Evolutionary conservation across 1,140 invertebrate genomes (phyloP).

Genomic region (Ceratoteleas bidentatus): DNA sequence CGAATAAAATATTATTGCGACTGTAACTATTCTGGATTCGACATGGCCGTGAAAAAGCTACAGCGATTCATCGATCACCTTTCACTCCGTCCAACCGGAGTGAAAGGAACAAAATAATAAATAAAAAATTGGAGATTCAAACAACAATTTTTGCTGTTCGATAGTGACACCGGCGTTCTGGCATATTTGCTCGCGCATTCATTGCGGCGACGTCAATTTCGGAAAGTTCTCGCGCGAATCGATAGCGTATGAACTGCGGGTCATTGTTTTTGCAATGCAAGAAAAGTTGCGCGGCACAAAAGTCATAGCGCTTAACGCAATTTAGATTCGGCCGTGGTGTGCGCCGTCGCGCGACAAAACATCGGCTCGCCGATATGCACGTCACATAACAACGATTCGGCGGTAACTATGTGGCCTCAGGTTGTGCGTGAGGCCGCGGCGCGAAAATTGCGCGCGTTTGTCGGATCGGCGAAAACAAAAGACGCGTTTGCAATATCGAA

Average conservation of each 20-base stretch:
- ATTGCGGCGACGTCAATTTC: constrained; percentile 24
- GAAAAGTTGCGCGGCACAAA: constrained; percentile 41
- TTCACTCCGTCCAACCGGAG: too few species aligned
- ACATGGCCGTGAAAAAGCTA: too few species aligned
- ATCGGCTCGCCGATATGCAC: constrained; percentile 45
- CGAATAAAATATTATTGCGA: too few species aligned
- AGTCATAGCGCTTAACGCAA: constrained; percentile 54
- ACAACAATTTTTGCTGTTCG: too few species aligned
- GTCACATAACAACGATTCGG: constrained; percentile 46
- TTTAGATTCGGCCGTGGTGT: constrained; percentile 30
- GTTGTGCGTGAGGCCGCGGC: constrained; percentile 22
- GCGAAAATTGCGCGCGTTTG: constrained; percentile 52
- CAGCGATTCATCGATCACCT: too few species aligned
- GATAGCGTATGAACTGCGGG: constrained; percentile 34
- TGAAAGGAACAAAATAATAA: too few species aligned
- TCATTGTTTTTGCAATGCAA: constrained; percentile 44
- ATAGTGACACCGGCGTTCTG: too few species aligned
- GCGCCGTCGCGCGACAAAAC: constrained; percentile 27
- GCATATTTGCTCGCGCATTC: constrained; percentile 20
- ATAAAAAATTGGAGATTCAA: too few species aligned
- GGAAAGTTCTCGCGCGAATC: constrained; percentile 4
- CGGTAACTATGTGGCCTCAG: constrained; percentile 40
- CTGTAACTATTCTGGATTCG: too few species aligned
- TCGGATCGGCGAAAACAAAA: constrained; percentile 49
- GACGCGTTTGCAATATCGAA: constrained; percentile 50